phyloP scores from a whole-genome alignment of 2,888 invertebrate species.

The Leptinotarsa peninsularis region DNA sequence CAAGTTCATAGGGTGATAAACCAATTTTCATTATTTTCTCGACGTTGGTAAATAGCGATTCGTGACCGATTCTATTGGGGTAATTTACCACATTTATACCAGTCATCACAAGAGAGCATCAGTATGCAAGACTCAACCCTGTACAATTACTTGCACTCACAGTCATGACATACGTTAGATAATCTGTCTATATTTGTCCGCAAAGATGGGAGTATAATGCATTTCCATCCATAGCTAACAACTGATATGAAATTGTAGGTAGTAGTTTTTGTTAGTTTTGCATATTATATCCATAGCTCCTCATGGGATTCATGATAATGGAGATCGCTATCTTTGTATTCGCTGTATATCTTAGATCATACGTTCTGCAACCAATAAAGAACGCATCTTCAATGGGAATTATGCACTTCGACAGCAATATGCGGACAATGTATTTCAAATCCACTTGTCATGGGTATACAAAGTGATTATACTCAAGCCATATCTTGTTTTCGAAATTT shows the following conservation, averaged over 20 bases:
- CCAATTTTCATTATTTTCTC: too few species aligned
- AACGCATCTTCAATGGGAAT: slow-evolving; percentile 26
- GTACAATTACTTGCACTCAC: slow-evolving; percentile 3
- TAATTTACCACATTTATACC: background rate
- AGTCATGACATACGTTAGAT: slow-evolving; percentile 25
- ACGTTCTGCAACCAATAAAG: slow-evolving; percentile 24
- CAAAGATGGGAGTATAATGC: slow-evolving; percentile 35
- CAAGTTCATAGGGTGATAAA: too few species aligned
- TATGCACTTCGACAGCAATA: slow-evolving; percentile 18
- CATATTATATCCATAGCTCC: slow-evolving; percentile 14
- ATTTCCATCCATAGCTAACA: slow-evolving; percentile 33
- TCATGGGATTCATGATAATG: slow-evolving; percentile 23
- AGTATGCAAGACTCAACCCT: background rate
- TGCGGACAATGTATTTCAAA: slow-evolving; percentile 1
- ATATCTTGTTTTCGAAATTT: too few species aligned
- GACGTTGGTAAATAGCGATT: background rate
- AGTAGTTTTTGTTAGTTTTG: slow-evolving; percentile 13
- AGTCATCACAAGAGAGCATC: background rate
- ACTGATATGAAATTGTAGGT: slow-evolving; percentile 24
- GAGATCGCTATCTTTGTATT: slow-evolving; percentile 29
- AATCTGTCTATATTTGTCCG: slow-evolving; percentile 43
- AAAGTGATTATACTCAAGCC: too few species aligned
- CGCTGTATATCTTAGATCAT: slow-evolving; percentile 28
- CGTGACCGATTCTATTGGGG: background rate
- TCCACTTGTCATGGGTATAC: background rate